Evolutionary conservation across 2,113 vertebrate genomes (phyloP).

Genomic region (Galbula dea): DNA sequence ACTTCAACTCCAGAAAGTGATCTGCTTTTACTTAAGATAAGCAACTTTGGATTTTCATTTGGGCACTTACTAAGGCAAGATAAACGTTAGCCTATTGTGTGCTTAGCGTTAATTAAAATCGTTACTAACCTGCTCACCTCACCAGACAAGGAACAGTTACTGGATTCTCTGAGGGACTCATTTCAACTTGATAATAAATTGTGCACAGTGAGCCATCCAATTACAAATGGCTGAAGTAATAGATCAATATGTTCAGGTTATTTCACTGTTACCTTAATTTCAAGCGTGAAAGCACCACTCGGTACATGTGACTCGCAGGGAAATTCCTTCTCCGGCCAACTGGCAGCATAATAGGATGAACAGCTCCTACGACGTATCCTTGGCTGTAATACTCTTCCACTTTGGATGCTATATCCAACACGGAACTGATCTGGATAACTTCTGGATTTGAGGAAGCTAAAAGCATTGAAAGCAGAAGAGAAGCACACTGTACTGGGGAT

Average conservation of each 20-base stretch:
- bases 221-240: background rate
- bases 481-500: background rate
- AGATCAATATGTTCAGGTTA: background rate
- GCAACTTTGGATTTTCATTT: background rate
- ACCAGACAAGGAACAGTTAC: background rate
- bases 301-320: constrained; percentile 88
- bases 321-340: constrained; percentile 78
- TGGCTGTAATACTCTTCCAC: constrained; percentile 90
- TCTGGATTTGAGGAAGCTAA: constrained; percentile 80
- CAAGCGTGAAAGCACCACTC: constrained; percentile 83
- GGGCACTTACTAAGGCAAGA: background rate
- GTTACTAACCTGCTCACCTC: background rate
- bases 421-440: constrained; percentile 85
- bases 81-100: background rate
- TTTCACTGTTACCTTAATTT: constrained; percentile 78
- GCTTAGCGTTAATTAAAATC: background rate
- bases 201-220: background rate
- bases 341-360: constrained; percentile 90
- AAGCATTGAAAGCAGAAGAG: constrained; percentile 27
- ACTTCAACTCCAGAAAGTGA: background rate
- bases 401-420: constrained; percentile 85
- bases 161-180: background rate
- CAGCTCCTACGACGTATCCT: constrained; percentile 83
- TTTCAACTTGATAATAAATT: background rate
- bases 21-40: background rate